A percentile compares a stretch with the other conserved stretches of the same genome.
phyloP scores from a whole-genome alignment of 2,797 vertebrate genomes.

The Paedocypris micromegethes region DNA sequence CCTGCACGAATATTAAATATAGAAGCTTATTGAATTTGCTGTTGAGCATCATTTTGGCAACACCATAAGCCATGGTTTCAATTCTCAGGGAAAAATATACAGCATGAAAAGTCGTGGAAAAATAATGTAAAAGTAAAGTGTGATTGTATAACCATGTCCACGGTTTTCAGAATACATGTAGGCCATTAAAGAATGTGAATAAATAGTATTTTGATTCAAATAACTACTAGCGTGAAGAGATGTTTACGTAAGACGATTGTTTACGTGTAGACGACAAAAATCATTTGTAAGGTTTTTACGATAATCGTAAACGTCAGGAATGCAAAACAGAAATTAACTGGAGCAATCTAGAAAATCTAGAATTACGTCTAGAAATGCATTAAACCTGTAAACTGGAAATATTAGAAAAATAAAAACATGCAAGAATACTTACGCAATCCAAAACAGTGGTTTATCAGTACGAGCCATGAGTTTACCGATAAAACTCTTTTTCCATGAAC shows the following conservation, averaged over 20 bases:
- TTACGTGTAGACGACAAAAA: background rate
- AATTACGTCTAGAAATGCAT: background rate
- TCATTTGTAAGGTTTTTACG: background rate
- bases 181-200: too few relatives aligned
- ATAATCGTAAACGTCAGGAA: background rate
- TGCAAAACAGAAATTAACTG: background rate
- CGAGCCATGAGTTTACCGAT: conserved; percentile 75
- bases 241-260: too few relatives aligned
- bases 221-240: too few relatives aligned
- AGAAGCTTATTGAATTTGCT: background rate
- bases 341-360: background rate
- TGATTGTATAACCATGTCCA: too few relatives aligned
- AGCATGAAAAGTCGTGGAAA: too few relatives aligned
- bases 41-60: background rate
- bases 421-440: conserved; percentile 80
- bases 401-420: background rate
- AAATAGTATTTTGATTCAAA: too few relatives aligned
- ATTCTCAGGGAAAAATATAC: too few relatives aligned
- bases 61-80: too few relatives aligned
- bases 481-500: conserved; percentile 45
- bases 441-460: conserved; percentile 82
- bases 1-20: conserved; percentile 58
- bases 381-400: background rate
- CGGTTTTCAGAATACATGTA: too few relatives aligned
- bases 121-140: too few relatives aligned